phyloP scores from a whole-genome alignment of 1,140 invertebrate genomes.

The Pentalonia nigronervosa region DNA sequence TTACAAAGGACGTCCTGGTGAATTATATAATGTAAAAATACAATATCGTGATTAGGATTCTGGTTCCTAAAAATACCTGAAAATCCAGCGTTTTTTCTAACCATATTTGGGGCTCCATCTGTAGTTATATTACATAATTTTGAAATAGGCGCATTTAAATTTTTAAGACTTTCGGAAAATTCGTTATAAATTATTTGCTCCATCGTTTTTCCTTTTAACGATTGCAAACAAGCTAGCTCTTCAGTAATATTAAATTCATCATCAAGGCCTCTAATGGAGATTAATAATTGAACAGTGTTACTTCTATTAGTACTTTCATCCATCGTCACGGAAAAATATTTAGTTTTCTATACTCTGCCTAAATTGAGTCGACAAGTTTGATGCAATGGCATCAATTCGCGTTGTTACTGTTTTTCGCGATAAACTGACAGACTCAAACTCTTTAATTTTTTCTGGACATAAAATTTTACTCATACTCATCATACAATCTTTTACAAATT shows the following conservation, averaged over 20 bases:
- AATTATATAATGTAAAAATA: slow-evolving; percentile 53
- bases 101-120: slow-evolving; percentile 23
- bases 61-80: slow-evolving; percentile 42
- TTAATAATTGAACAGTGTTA: no score
- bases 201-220: slow-evolving; percentile 62
- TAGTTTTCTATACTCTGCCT: slow-evolving; percentile 59
- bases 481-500: slow-evolving; percentile 61
- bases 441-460: slow-evolving; percentile 60
- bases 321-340: slow-evolving; percentile 62
- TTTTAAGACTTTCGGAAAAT: slow-evolving; percentile 59
- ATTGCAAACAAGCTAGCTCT: slow-evolving; percentile 62
- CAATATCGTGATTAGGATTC: no score
- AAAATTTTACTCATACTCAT: slow-evolving; percentile 60
- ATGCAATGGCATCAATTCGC: slow-evolving; percentile 62
- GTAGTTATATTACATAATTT: slow-evolving; percentile 48
- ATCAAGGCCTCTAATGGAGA: slow-evolving; percentile 63
- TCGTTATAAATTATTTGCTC: slow-evolving; percentile 62
- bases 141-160: slow-evolving; percentile 44
- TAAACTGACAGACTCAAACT: slow-evolving; percentile 60
- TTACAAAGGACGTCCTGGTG: slow-evolving; percentile 49
- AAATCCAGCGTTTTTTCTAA: slow-evolving; percentile 24
- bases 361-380: slow-evolving; percentile 60
- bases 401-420: slow-evolving; percentile 62
- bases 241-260: slow-evolving; percentile 62
- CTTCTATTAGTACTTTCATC: slow-evolving; percentile 63